A percentile compares a stretch with the other conserved stretches of the same genome.
Evolutionary conservation across 2,888 invertebrate genomes (phyloP).

Genomic region (Heteropelma amictum): DNA sequence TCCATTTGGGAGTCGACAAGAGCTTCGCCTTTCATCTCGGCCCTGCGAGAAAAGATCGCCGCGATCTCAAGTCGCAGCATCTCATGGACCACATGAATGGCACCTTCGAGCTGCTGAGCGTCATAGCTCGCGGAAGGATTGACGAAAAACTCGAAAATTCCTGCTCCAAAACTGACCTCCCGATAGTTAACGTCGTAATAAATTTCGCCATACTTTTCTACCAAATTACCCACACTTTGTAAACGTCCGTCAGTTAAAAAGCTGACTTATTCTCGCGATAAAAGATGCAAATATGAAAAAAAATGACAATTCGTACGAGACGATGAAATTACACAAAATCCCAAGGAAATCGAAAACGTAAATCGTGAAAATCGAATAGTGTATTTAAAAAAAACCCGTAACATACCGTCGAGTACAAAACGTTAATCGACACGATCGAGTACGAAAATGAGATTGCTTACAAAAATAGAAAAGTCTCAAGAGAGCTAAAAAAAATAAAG

Average conservation of each 20-base stretch:
- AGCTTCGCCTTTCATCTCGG: conserved; percentile 53
- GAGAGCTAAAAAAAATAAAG: conserved; percentile 22
- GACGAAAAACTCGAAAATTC: neutral
- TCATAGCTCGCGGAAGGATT: conserved; percentile 31
- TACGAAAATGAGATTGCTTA: conserved; percentile 24
- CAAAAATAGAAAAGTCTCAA: conserved; percentile 8
- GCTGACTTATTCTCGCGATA: too few relatives aligned
- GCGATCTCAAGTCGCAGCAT: conserved; percentile 36
- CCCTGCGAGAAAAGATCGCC: conserved; percentile 37
- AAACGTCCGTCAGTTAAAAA: too few relatives aligned
- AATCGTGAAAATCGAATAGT: too few relatives aligned
- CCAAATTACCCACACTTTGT: too few relatives aligned
- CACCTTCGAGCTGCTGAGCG: conserved; percentile 26
- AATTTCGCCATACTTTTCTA: neutral
- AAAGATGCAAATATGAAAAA: too few relatives aligned
- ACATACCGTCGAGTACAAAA: conserved; percentile 30
- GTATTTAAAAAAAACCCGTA: neutral
- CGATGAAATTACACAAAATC: too few relatives aligned
- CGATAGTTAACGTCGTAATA: neutral
- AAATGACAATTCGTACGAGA: too few relatives aligned
- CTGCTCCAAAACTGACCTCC: neutral
- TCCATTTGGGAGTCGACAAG: conserved; percentile 46
- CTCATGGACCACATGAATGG: conserved; percentile 44
- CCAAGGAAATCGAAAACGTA: too few relatives aligned
- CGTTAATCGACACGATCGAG: conserved; percentile 1